phyloP scores from a whole-genome alignment of 2,888 invertebrate species.

The Crioceris asparagi region DNA sequence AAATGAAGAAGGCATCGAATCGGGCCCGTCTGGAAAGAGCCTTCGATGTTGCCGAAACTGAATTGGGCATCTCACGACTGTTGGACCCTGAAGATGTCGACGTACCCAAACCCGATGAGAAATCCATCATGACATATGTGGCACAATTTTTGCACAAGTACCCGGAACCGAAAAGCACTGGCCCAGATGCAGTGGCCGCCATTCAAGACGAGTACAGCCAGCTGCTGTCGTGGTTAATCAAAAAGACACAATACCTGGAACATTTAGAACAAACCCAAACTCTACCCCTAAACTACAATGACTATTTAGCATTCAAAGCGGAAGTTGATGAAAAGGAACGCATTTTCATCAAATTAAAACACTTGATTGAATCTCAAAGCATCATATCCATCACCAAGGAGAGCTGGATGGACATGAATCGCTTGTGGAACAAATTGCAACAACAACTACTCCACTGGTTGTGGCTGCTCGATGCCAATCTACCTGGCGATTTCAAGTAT shows the following conservation, averaged over 20 bases:
- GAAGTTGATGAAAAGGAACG: conserved; percentile 65
- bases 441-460: conserved; percentile 75
- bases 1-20: conserved; percentile 68
- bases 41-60: conserved; percentile 83
- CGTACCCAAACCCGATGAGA: conserved; percentile 91
- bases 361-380: conserved; percentile 69
- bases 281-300: conserved; percentile 68
- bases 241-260: conserved; percentile 66
- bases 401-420: conserved; percentile 75
- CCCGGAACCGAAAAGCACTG: conserved; percentile 73
- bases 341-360: conserved; percentile 66
- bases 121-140: conserved; percentile 97
- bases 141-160: conserved; percentile 95
- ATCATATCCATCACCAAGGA: conserved; percentile 72
- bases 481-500: conserved; percentile 72
- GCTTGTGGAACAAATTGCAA: conserved; percentile 73
- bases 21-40: conserved; percentile 80
- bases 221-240: conserved; percentile 70
- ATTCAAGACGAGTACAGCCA: conserved; percentile 73
- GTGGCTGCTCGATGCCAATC: conserved; percentile 73
- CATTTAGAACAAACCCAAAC: conserved; percentile 65
- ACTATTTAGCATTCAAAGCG: conserved; percentile 65
- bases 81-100: conserved; percentile 94
- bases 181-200: conserved; percentile 61
- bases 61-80: conserved; percentile 74